phyloP scores from a whole-genome alignment of 2,113 vertebrate species.

The Cyphomyrus discorhynchus region DNA sequence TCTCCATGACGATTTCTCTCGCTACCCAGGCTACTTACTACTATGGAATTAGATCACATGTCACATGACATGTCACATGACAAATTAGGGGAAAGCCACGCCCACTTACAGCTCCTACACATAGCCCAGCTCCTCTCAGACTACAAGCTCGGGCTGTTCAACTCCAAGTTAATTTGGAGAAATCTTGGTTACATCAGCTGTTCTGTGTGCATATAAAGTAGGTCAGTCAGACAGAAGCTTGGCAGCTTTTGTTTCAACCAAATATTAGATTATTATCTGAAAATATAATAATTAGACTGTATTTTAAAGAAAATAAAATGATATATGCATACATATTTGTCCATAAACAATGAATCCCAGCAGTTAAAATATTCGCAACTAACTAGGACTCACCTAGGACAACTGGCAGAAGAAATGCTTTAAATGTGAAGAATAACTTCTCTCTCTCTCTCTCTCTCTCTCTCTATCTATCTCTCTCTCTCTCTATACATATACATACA shows the following conservation, averaged over 20 bases:
- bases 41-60: not conserved
- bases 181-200: not conserved
- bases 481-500: too few species aligned
- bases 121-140: not conserved
- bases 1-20: not conserved
- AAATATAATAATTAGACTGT: not conserved
- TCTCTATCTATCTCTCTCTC: too few species aligned
- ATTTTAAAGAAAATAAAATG: not conserved
- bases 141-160: not conserved
- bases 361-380: not conserved
- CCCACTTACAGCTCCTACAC: not conserved
- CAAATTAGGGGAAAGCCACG: not conserved
- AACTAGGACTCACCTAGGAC: not conserved
- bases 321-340: not conserved
- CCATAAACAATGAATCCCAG: not conserved
- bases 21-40: not conserved
- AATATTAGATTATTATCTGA: not conserved
- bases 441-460: too few species aligned
- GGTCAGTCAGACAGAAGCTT: not conserved
- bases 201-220: not conserved
- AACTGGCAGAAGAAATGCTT: not conserved
- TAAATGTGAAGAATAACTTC: not conserved
- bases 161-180: not conserved
- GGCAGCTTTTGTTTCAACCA: not conserved
- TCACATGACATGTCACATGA: conserved; percentile 5